Evolutionary conservation across 2,797 vertebrate genomes (phyloP).

Genomic region (Linurgus olivaceus): DNA sequence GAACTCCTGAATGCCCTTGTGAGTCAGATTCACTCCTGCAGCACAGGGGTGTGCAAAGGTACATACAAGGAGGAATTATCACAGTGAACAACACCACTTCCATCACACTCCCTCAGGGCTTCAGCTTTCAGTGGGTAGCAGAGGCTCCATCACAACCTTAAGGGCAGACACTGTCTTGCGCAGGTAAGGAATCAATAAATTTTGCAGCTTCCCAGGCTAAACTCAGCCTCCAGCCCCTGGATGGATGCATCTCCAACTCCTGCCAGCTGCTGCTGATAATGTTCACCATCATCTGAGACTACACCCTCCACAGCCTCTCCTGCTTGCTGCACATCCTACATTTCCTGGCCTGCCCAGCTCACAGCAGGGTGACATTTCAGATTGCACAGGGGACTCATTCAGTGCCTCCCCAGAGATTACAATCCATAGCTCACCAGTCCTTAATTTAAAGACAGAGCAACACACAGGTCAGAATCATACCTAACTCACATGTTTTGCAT

Average conservation of each 20-base stretch:
- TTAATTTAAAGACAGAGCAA: neutral
- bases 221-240: neutral
- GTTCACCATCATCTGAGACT: neutral
- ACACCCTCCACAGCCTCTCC: neutral
- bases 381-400: neutral
- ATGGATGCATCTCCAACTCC: neutral
- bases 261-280: neutral
- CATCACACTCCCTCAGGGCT: neutral
- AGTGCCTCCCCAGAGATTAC: neutral
- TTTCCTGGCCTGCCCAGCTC: neutral
- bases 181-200: neutral
- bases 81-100: neutral
- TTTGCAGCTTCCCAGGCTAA: neutral
- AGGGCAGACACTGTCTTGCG: neutral
- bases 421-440: neutral
- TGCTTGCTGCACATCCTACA: neutral
- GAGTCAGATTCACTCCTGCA: neutral
- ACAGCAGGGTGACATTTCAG: neutral
- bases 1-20: rapidly evolving
- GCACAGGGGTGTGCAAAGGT: neutral
- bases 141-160: neutral
- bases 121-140: neutral
- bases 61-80: neutral
- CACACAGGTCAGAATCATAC: neutral
- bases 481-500: neutral